Evolutionary conservation across 2,113 vertebrate species (phyloP), one percentile per base, ranked within the genome.

Genomic region (Nesogale talazaci): DNA sequence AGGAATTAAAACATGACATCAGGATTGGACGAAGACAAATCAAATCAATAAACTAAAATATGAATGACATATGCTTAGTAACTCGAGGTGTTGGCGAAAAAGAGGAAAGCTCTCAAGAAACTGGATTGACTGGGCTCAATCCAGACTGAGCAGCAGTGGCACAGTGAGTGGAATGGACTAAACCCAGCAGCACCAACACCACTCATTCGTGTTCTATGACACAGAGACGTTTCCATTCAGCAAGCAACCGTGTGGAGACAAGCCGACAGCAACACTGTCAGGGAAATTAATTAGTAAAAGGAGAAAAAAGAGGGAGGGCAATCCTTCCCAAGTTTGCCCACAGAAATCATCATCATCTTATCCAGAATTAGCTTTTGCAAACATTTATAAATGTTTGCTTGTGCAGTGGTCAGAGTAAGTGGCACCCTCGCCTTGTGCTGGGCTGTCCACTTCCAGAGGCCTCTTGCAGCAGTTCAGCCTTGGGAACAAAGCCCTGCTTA

Each of bases 211-310:
- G 2, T 78, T 81, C 91, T 92, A 93, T 93, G 93, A 94, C 92
- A 97, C 95, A 95, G 90, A 94, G 91, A 95, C 93, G 69, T 0
- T 77, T 70, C 91, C 85, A 94, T 94, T 95, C 91, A 91, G 87
- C 89, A 85, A 87, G 87, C 89, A 85, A 87, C 94, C 85, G 92
- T 94, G 89, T 83, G 65, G 83, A 25, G 34, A 93, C 77, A 75
- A 80, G 90, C 91, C 29, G 40, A 65, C 85, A 96, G 88, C 57
- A 86, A 52, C 6, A 74, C 93, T 97, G 79, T 95, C 78, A 74
- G 59, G 95, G 85, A 97, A 96, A 96, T 93, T 93, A 94, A 96
- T 91, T 91, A 94, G 88, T 70, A 74, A 83, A 92, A 83, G 74
- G 23, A 77, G 16, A 22, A 22, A 61, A 23, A 88, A 93, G 67